phyloP scores from a whole-genome alignment of 1,140 invertebrate species.

The Matsumurasca onukii region DNA sequence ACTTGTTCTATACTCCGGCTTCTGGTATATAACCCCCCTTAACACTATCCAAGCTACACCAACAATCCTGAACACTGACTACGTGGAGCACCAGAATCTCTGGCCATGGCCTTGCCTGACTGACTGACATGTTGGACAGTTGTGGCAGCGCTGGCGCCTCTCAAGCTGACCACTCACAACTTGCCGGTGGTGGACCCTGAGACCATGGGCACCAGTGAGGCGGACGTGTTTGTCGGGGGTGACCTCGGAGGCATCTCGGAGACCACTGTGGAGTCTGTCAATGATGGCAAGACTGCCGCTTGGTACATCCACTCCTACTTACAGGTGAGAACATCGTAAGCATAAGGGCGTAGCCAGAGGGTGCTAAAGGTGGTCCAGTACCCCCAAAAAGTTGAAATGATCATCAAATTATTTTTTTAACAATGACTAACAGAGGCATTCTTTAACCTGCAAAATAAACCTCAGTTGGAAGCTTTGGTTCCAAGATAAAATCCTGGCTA shows the following conservation, averaged over 20 bases:
- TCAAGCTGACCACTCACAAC: slow-evolving; percentile 76
- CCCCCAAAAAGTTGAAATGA: neutral
- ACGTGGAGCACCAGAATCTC: too few relatives aligned
- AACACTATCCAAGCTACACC: too few relatives aligned
- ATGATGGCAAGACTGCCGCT: slow-evolving; percentile 96
- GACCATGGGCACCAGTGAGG: slow-evolving; percentile 77
- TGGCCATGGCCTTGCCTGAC: too few relatives aligned
- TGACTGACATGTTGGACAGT: slow-evolving; percentile 56
- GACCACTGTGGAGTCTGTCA: slow-evolving; percentile 97
- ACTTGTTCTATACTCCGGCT: too few relatives aligned
- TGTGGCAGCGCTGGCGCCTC: slow-evolving; percentile 71
- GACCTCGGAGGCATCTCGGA: slow-evolving; percentile 92
- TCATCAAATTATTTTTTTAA: too few relatives aligned
- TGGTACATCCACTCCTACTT: slow-evolving; percentile 95
- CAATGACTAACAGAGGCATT: too few relatives aligned
- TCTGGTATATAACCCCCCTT: too few relatives aligned
- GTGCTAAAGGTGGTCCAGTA: neutral
- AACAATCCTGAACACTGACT: too few relatives aligned
- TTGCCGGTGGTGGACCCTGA: slow-evolving; percentile 72
- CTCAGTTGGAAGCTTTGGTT: too few relatives aligned
- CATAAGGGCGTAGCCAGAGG: neutral
- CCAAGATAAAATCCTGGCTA: too few relatives aligned
- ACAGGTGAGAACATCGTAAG: slow-evolving; percentile 61
- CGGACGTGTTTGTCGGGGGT: slow-evolving; percentile 89
- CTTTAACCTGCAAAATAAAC: too few relatives aligned